Base-by-base conservation (phyloP, 2,113 vertebrate species). In the Lota lota region DNA sequence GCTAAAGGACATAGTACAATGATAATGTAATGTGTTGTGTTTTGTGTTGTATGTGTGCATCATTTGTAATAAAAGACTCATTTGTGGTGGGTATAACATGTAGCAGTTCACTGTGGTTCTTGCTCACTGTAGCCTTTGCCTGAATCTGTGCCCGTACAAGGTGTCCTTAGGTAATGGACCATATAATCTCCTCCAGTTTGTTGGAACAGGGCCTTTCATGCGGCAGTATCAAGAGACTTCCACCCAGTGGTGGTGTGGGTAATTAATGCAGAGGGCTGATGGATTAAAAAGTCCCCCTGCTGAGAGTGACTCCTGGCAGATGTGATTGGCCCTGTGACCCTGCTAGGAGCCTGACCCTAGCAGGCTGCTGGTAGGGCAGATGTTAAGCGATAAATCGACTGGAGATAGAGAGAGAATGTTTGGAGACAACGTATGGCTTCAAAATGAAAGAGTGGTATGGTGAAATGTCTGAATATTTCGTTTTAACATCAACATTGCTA, bases 211-310 rank as follows among this genome's bases (percentile, higher is more conserved):
- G 61, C 36, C 47, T 72, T 63, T 63, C 63, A 71, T 40, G 68
- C 22, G 65, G 36, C 68, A 50, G 59, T 59, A 76, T 66, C 64
- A 80, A 63, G 73, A 16, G 54, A 0, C 18, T 16, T 75, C 72
- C 74, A 18, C 64, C 72, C 40, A 62, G 72, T 63, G 75, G 76
- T 73, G 67, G 69, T 75, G 66, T 63, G 75, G 83, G 83, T 85
- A 82, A 86, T 87, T 87, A 88, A 85, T 77, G 70, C 69, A 62
- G 74, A 79, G 73, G 68, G 76, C 77, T 83, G 78, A 79, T 82
- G 75, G 81, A 85, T 83, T 82, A 80, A 86, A 80, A 19, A 53
- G 22, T 12, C 68, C 61, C 68, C 74, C 79, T 60, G 73, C 75
- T 71, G 80, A 78, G 85, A 78, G 54, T 16, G 59, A 66, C 74